phyloP scores from a whole-genome alignment of 2,113 vertebrate genomes.

The Macquaria australasica region DNA sequence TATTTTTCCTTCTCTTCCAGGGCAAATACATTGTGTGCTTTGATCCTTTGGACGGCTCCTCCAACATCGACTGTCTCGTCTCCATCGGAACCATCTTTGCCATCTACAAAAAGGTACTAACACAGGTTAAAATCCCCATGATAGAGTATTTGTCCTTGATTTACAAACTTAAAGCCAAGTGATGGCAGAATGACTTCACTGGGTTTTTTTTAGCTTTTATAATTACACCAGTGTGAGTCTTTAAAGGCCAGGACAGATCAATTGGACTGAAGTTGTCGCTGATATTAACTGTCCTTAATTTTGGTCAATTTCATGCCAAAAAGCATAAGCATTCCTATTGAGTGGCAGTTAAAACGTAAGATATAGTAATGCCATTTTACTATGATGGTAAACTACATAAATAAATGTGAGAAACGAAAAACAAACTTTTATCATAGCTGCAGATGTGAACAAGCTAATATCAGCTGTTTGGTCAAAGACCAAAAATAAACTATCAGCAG shows the following conservation, averaged over 20 bases:
- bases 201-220: not conserved
- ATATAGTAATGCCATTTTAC: not conserved
- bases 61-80: constrained; percentile 96
- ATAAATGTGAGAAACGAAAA: not conserved
- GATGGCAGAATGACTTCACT: not conserved
- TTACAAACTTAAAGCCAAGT: not conserved
- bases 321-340: not conserved
- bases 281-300: not conserved
- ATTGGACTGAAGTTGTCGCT: too few relatives aligned
- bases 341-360: too few relatives aligned
- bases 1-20: constrained; percentile 77
- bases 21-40: constrained; percentile 97
- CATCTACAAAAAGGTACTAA: constrained; percentile 92
- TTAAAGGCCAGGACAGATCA: not conserved
- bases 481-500: too few relatives aligned
- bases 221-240: not conserved
- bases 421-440: not conserved
- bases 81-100: constrained; percentile 96
- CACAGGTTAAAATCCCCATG: not conserved
- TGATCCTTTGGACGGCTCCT: constrained; percentile 96
- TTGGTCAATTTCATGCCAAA: not conserved
- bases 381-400: not conserved
- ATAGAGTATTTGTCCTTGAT: not conserved
- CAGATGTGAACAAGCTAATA: not conserved
- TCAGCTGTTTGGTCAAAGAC: too few relatives aligned